Evolutionary conservation across 2,888 invertebrate species (phyloP).

Genomic region (Nomada goodeniana): DNA sequence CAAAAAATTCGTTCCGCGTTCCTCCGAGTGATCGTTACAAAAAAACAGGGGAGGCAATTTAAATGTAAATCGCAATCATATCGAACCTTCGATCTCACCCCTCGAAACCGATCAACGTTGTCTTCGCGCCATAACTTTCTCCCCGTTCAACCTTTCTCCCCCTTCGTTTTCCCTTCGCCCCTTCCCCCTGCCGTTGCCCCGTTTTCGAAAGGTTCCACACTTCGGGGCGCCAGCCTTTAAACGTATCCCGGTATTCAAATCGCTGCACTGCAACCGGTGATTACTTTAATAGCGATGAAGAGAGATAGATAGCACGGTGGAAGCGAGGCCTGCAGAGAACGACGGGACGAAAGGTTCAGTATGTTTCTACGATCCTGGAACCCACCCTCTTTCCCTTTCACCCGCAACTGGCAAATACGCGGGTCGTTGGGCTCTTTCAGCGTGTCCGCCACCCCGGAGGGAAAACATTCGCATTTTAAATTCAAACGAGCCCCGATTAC

Average conservation of each 20-base stretch:
- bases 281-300: constrained; percentile 58
- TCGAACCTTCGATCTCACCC: constrained; percentile 54
- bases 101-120: constrained; percentile 38
- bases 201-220: constrained; percentile 6
- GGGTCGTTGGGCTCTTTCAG: constrained; percentile 42
- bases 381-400: no score
- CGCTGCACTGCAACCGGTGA: constrained; percentile 48
- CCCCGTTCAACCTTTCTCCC: no score
- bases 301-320: constrained; percentile 46
- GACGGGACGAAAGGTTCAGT: constrained; percentile 46
- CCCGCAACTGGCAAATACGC: constrained; percentile 26
- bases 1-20: constrained; percentile 42
- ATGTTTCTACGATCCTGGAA: constrained; percentile 25
- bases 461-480: constrained; percentile 52
- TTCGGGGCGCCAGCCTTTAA: constrained; percentile 41
- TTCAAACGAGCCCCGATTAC: constrained; percentile 59
- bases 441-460: neutral
- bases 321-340: constrained; percentile 24
- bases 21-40: constrained; percentile 9
- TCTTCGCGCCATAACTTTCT: constrained; percentile 38
- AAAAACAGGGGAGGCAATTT: constrained; percentile 62
- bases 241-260: constrained; percentile 54
- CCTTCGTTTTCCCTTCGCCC: neutral
- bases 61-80: constrained; percentile 69
- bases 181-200: neutral